Evolutionary conservation across 2,888 invertebrate genomes (phyloP).

Genomic region (Mesorhabditis belari): DNA sequence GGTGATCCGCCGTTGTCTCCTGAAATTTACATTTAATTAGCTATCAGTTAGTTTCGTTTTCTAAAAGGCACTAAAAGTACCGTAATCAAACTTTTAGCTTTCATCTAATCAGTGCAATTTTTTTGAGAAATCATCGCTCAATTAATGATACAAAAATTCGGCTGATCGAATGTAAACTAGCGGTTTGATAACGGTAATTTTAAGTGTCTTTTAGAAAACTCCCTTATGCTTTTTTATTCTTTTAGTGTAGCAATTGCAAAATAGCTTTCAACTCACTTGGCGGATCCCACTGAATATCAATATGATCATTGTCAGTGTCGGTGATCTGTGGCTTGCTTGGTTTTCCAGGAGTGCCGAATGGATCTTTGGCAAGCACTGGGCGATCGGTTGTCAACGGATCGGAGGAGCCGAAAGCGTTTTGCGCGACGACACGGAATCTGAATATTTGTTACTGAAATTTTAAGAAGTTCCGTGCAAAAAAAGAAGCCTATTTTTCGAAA

Average conservation of each 20-base stretch:
- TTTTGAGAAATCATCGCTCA: no score
- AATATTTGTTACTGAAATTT: no score
- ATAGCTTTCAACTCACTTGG: no score
- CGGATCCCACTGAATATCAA: constrained; percentile 85
- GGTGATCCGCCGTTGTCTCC: constrained; percentile 91
- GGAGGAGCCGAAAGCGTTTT: constrained; percentile 61
- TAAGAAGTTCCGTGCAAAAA: no score
- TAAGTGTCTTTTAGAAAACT: neutral
- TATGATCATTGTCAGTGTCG: constrained; percentile 89
- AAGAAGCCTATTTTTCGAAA: no score
- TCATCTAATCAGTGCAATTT: no score
- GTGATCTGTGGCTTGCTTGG: constrained; percentile 58
- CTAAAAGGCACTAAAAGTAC: no score
- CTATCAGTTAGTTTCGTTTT: neutral
- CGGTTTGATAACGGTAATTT: no score
- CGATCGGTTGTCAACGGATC: constrained; percentile 78
- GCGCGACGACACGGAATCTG: constrained; percentile 81
- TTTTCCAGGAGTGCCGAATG: constrained; percentile 64
- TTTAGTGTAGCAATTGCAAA: neutral
- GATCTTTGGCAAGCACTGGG: constrained; percentile 81
- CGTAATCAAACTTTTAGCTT: no score
- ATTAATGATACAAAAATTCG: no score
- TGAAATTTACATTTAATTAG: no score
- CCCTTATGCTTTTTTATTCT: neutral
- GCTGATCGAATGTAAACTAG: no score